Evolutionary conservation across 1,140 invertebrate genomes (phyloP).

Genomic region (Drosophila sturtevanti): DNA sequence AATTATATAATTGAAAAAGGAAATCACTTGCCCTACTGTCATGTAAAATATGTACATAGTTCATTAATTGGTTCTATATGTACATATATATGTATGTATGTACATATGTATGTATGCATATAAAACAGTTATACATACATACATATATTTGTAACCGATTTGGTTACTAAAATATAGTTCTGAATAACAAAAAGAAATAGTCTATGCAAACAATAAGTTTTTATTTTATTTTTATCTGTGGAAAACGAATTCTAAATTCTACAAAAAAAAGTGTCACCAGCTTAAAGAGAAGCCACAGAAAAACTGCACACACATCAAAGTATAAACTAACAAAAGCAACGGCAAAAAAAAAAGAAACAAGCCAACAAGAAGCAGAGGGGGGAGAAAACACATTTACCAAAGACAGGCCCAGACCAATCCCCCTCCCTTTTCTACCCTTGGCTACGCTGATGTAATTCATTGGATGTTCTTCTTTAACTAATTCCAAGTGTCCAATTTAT

Average conservation of each 20-base stretch:
- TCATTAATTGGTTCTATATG: too few relatives aligned
- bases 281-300: conserved; percentile 66
- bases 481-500: conserved; percentile 3
- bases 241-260: background rate
- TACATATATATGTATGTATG: background rate
- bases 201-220: conserved; percentile 10
- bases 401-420: background rate
- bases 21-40: too few relatives aligned
- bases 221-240: conserved; percentile 5
- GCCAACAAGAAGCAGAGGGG: background rate
- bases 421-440: background rate
- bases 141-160: background rate
- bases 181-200: background rate
- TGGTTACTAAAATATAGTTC: background rate
- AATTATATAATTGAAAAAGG: too few relatives aligned
- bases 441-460: conserved; percentile 38
- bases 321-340: conserved; percentile 14
- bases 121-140: too few relatives aligned
- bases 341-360: conserved; percentile 25
- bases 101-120: background rate
- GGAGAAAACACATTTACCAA: background rate
- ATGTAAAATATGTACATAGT: too few relatives aligned
- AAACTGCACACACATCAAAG: conserved; percentile 53
- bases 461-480: background rate
- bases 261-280: conserved; percentile 43